Percentiles rank a stretch among this genome's conserved stretches.
Evolutionary conservation across 1,140 invertebrate genomes (phyloP).

Genomic region (Leptinotarsa defecta): DNA sequence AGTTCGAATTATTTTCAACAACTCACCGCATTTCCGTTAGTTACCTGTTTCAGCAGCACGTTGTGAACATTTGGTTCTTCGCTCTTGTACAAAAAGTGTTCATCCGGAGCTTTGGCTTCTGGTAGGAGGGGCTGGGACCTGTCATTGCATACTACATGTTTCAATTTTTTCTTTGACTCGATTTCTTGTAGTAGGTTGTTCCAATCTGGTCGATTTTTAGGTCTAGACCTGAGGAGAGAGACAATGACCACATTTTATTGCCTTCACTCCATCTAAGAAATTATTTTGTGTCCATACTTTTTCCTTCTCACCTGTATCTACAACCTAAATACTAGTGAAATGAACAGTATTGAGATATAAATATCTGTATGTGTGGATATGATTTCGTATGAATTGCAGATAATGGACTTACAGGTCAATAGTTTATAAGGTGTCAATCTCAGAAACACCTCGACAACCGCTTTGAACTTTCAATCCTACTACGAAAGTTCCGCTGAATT

Average conservation of each 20-base stretch:
- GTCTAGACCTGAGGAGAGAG: constrained; percentile 63
- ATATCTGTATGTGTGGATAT: no score
- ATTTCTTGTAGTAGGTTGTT: constrained; percentile 88
- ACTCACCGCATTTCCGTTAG: not conserved
- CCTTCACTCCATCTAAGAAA: not conserved
- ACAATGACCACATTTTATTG: constrained; percentile 10
- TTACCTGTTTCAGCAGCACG: constrained; percentile 73
- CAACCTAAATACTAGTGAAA: no score
- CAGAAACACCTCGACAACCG: no score
- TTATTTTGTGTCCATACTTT: no score
- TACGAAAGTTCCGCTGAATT: no score
- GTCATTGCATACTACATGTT: constrained; percentile 83
- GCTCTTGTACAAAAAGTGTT: constrained; percentile 86
- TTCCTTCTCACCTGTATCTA: no score
- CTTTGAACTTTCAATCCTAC: no score
- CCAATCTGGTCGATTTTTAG: constrained; percentile 83
- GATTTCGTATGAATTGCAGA: no score
- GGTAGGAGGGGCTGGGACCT: constrained; percentile 66
- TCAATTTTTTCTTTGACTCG: constrained; percentile 75
- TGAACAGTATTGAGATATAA: no score
- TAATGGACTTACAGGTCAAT: no score
- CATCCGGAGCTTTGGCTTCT: constrained; percentile 63
- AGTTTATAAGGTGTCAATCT: no score
- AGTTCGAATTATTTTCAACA: not conserved
- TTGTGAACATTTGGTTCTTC: constrained; percentile 86